These are phyloP conservation scores for Typhlichthys eigenmanni DNA, from an alignment of 2,797 vertebrate species.

Conservation along the genomic window DNA sequence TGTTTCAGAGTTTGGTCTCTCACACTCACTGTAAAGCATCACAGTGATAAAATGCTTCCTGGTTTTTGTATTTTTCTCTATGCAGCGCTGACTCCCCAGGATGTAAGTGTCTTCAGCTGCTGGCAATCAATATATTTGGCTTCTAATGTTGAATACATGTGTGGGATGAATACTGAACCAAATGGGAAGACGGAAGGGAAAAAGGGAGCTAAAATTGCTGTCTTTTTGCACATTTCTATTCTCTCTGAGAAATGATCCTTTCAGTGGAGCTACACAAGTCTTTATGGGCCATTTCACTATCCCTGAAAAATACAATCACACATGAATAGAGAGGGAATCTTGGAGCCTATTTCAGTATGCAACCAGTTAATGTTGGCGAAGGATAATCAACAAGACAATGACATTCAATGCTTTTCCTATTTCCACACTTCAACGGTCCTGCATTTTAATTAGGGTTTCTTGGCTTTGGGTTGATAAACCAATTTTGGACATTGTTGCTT, in stretches of 20 bases:
- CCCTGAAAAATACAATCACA: slow-evolving; percentile 64
- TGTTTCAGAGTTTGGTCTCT: slow-evolving; percentile 53
- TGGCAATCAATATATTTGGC: slow-evolving; percentile 75
- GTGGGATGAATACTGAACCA: slow-evolving; percentile 58
- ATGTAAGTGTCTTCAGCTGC: slow-evolving; percentile 77
- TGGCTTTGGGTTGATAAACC: slow-evolving; percentile 34
- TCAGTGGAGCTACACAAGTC: slow-evolving; percentile 56
- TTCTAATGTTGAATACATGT: slow-evolving; percentile 68
- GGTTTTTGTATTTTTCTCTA: slow-evolving; percentile 60
- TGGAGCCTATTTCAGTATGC: slow-evolving; percentile 41
- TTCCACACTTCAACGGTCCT: slow-evolving; percentile 53
- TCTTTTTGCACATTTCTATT: slow-evolving; percentile 39
- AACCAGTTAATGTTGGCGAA: slow-evolving; percentile 55
- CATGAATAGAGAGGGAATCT: slow-evolving; percentile 36
- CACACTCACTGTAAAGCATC: slow-evolving; percentile 59
- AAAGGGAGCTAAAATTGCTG: slow-evolving; percentile 46
- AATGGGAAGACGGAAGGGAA: slow-evolving; percentile 48
- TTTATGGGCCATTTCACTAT: slow-evolving; percentile 66
- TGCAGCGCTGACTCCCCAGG: slow-evolving; percentile 58
- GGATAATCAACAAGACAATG: slow-evolving; percentile 55
- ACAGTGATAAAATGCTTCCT: slow-evolving; percentile 68
- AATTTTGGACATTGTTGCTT: slow-evolving; percentile 4
- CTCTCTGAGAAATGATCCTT: slow-evolving; percentile 60
- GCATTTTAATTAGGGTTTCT: slow-evolving; percentile 47
- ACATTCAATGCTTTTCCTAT: slow-evolving; percentile 33